phyloP scores from a whole-genome alignment of 2,888 invertebrate species.

The Chydorus sphaericus region DNA sequence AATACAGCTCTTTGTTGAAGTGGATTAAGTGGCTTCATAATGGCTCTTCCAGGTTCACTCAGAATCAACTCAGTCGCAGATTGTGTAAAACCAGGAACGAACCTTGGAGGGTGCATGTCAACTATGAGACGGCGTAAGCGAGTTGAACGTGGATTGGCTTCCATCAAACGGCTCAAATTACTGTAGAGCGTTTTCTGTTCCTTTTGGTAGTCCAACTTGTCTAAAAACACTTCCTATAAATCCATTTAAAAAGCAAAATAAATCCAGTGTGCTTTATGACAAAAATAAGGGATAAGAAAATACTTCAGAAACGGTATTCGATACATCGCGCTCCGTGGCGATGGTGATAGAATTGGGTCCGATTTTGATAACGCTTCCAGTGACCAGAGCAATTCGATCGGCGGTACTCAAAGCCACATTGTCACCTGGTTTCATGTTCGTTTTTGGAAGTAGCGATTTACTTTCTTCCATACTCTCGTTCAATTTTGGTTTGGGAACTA shows the following conservation, averaged over 20 bases:
- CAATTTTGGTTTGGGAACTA: not conserved
- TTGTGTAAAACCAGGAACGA: slow-evolving; percentile 25
- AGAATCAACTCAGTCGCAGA: slow-evolving; percentile 36
- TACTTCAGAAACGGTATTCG: not conserved
- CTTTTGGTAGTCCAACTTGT: slow-evolving; percentile 6
- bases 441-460: not conserved
- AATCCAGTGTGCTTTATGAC: no score
- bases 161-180: slow-evolving; percentile 36
- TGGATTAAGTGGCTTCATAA: slow-evolving; percentile 56
- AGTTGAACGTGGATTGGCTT: slow-evolving; percentile 41
- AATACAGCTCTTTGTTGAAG: slow-evolving; percentile 67
- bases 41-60: slow-evolving; percentile 53
- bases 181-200: not conserved
- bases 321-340: slow-evolving; percentile 44
- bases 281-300: no score
- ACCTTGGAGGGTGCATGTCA: slow-evolving; percentile 25
- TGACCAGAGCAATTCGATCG: slow-evolving; percentile 53
- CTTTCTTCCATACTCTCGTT: not conserved
- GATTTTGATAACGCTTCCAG: slow-evolving; percentile 47
- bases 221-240: not conserved
- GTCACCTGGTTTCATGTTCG: slow-evolving; percentile 29
- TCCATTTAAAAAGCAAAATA: no score
- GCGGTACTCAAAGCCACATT: slow-evolving; percentile 51
- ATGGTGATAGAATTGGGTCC: slow-evolving; percentile 39
- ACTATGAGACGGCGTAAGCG: slow-evolving; percentile 46